Evolutionary conservation across 2,113 vertebrate species (phyloP), one percentile per base, ranked within the genome.

Genomic region (Oryzias melastigma): DNA sequence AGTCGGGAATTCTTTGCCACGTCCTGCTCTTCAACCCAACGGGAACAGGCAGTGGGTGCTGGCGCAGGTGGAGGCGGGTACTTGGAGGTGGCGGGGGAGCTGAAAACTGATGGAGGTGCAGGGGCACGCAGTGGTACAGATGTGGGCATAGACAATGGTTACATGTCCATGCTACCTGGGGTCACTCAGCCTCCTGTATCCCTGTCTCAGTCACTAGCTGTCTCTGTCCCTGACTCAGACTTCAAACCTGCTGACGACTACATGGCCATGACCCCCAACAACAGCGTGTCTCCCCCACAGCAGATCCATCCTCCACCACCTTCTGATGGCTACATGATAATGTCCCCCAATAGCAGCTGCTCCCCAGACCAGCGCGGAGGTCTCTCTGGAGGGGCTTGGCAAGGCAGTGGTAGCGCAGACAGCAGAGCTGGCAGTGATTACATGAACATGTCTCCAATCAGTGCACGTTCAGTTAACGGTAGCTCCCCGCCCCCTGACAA

Each of bases 381-480:
- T 41, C 63, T 82, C 17, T n/a, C 62, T 17, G 85, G 71, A 14
- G 79, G 62, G 1, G 62, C 80, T 20, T 92, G 91, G 81, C 12
- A 89, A 58, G 90, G 84, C 18, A 87, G 86, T 14, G 82, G 90
- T 29, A 93, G 88, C 15, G 83, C 84, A 14, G 92, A 90, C 17
- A 85, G 83, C 49, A 69, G 86, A 7, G 74, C 87, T 15, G 81
- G 81, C 43, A 87, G 91, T 2, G 93, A 95, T 73, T 94, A 95
- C 20, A 87, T 94, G 91, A 92, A 92, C 80, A 94, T 94, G 93
- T 94, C 92, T 25, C 92, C 92, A 25, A 88, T 91, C 56, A 91
- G 87, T 12, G 65, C 77, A 7, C 90, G 90, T 2, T 91, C 87
- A 25, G 85, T 90, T n/a, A 88, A 71, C 27, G 84, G 87, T n/a